Base-by-base conservation (phyloP, 1,140 invertebrate genomes). In the Drosophila funebris region DNA sequence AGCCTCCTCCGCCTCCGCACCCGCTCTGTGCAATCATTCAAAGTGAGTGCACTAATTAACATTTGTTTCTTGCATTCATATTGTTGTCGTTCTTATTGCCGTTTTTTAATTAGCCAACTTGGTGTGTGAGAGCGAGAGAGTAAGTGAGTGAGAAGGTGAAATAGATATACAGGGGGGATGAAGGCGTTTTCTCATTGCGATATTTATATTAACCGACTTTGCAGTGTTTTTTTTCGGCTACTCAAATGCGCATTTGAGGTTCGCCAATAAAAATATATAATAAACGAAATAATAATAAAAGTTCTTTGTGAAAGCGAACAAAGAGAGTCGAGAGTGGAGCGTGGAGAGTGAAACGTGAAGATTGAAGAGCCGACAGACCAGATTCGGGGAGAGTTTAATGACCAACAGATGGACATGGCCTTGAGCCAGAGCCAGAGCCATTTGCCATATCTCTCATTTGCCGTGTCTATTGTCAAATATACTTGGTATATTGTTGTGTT, bases 11-110 rank as follows among this genome's bases (percentile, higher is more conserved):
- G 14, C 24, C 3, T 29, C 8, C 44, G 4, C 29, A 9, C 24
- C 33, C 11, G 16, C 33, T 0, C 78, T 56, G 31, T 14, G 60
- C 73, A 76, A 76, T 73, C 29, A 58, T 81, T 81, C 73, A 81
- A 57, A 82, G 73, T 71, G 75, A 83, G 70, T 82, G 79, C 79
- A 82, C 79, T 82, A 76, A 83, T 82, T 78, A 82, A 67, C 79
- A 82, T 83, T 83, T 63, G 57, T 14, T 71, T 57, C 68, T 44
- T 14, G 27, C 31, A 54, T 46, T 67, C 44, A 27, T 50, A 50
- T 52, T 31, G 24, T n/a, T 31, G 24, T n/a, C 18, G 24, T 41
- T 50, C n/a, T 54, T 57, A 24, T 37, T 36, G 67, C 69, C 61
- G 57, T 57, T 76, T 84, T 84, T 79, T 77, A 77, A 84, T 85